Base-by-base conservation (phyloP, 2,113 vertebrate genomes). In the Numenius arquata region DNA sequence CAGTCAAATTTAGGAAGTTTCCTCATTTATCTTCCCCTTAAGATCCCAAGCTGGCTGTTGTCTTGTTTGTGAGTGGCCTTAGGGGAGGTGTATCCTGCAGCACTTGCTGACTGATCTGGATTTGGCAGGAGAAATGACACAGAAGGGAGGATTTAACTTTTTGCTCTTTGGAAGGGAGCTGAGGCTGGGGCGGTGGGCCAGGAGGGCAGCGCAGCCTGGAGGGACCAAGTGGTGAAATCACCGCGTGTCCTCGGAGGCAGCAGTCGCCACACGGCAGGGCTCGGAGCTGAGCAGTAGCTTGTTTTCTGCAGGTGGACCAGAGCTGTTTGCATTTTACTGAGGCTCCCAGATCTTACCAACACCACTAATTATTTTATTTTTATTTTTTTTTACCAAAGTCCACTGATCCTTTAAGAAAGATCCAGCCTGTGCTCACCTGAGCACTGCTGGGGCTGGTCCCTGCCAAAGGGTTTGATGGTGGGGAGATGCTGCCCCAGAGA, bases 51-150 rank as follows among this genome's bases (percentile, higher is more conserved):
- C 29, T 20, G 77, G 80, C 88, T 89, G 72, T 93, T 88, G 72
- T 48, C 38, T 59, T 85, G 36, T 85, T 74, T 6, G 56, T 16
- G 65, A 56, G 89, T 36, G 77, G 73, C 85, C 92, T 38, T 68
- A 53, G 77, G 90, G 93, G 90, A 89, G 84, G 73, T 70, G 77
- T 26, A 47, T 79, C 63, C 84, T 86, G 80, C 84, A 45, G 84
- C 3, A 36, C 62, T 86, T 83, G 94, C 92, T 91, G 94, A 73
- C 84, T 80, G 78, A 21, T 86, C 87, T 32, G 95, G 38, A 68
- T 90, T 94, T 21, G 11, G 73, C 74, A 43, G 16, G 9, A 81
- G 74, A 43, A 89, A 81, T 3, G 8, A 32, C 4, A 27, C 88
- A 65, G 34, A 47, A 94, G 85, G 85, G 90, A 96, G 73, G 80